Base-by-base conservation (phyloP, 2,888 invertebrate species). In the Microchrysa polita region DNA sequence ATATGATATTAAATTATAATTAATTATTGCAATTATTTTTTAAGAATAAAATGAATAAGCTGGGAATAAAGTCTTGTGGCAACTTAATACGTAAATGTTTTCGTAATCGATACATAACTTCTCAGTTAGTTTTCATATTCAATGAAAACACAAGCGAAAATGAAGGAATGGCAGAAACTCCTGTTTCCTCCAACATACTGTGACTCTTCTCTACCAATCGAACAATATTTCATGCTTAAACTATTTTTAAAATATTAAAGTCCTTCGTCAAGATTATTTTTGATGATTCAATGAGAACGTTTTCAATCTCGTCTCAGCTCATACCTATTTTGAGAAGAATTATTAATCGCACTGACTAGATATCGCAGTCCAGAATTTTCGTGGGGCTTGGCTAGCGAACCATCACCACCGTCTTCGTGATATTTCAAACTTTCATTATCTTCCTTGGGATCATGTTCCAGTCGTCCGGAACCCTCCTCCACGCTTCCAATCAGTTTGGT, bases 341-440 rank as follows among this genome's bases (percentile, higher is more conserved):
- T 53, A 27, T 53, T 16, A 23, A 67, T 12, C n/a, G 53, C 67
- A 16, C 53, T 27, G 5, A 20, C 53, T 5, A 67, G 18, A 23
- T 52, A 53, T 53, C 23, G 52, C 5, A 67, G 23, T 9, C 67
- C 67, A 16, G n/a, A 27, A 52, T 52, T 18, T 12, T 55, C 20
- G 2, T 55, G 20, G 12, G 69, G 55, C 40, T 69, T 69, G 1
- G 40, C 20, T 5, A n/a, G 7, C 10, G 67, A 34, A n/a, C n/a
- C 16, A 55, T 55, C 40, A 14, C 48, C 48, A 14, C 82, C 82
- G 18, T 65, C 67, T 1, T 76, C 73, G 18, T 82, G 78, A 18
- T 80, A 67, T 74, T 83, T 83, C 2, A 83, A 77, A 73, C 83
- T 83, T 76, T 83, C 83, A 4, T 79, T 82, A 78, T 83, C 83